Evolutionary conservation across 2,888 invertebrate genomes (phyloP), one percentile per base, ranked within the genome.

Genomic region (Cephus pygmeus): DNA sequence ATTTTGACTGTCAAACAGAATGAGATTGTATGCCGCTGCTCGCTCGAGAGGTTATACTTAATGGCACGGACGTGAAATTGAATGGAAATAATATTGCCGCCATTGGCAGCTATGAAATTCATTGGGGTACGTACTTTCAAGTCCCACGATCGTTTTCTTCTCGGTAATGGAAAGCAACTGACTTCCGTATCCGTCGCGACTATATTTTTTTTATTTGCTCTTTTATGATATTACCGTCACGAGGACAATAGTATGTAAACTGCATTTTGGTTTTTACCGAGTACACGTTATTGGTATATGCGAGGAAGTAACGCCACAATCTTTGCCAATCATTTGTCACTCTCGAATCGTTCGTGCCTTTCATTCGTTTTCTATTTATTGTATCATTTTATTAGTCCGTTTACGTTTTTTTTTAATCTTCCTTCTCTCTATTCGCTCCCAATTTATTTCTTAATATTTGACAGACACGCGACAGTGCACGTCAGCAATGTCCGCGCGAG

Each of bases 291-390:
- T 56, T 6, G 23, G 23, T 23, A 56, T 56, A 23, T 15, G 9
- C 56, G 56, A 56, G 56, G 23, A 6, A 23, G 56, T 23, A 0
- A 23, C 56, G 56, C 56, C 23, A 56, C 56, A 23, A 56, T 23
- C 56, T 36, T 74, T 35, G 74, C 36, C 36, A 36, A 30, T 35
- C 34, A 33, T 34, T 30, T 36, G 15, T 34, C 31, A 33, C 30
- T 33, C 36, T 30, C 23, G 11, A 30, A 36, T 35, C 36, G 23
- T 74, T 74, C 36, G 36, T 74, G 34, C 35, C 74, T 74, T 74
- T 74, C 74, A 74, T 36, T 36, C 34, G 33, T 30, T 33, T 33
- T 74, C 74, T 74, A 74, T 74, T 74, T 74, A 74, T 74, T 74
- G 35, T 36, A 74, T 74, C 74, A 35, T 34, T 36, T 23, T 71